Conservation (phyloP, 2,797 vertebrate genomes). For the Aphelocoma californica region DNA sequence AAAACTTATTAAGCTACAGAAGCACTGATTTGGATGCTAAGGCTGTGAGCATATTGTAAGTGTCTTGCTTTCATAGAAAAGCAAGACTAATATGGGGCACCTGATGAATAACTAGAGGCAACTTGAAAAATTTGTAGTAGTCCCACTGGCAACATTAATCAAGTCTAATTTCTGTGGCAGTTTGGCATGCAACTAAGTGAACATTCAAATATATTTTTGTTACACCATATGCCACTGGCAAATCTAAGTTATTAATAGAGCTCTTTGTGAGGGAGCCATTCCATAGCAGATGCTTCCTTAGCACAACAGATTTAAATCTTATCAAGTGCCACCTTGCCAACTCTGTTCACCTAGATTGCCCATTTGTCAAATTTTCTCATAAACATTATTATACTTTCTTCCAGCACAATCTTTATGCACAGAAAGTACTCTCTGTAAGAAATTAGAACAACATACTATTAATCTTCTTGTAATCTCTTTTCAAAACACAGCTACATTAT, state of each 20-base stretch:
- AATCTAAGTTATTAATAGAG: constrained; percentile 43
- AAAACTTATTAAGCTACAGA: neutral
- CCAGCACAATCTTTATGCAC: neutral
- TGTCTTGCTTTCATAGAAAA: neutral
- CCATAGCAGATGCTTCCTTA: constrained; percentile 39
- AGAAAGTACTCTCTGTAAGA: neutral
- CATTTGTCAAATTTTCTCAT: neutral
- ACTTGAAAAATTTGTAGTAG: neutral
- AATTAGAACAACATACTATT: neutral
- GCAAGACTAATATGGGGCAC: neutral
- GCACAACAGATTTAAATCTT: constrained; percentile 52
- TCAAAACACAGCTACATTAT: neutral
- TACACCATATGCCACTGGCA: neutral
- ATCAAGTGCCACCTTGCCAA: neutral
- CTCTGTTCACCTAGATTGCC: neutral
- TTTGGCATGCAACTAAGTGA: neutral
- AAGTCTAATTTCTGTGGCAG: neutral
- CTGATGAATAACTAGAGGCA: neutral
- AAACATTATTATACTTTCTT: neutral
- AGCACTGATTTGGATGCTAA: neutral
- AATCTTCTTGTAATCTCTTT: neutral
- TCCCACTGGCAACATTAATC: constrained; percentile 11
- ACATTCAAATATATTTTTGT: constrained; percentile 38
- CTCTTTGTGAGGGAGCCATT: neutral
- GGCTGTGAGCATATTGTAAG: neutral